A percentile compares a stretch with the other conserved stretches of the same genome.
Conservation (phyloP, 2,113 vertebrate genomes). For the Bungarus multicinctus region DNA sequence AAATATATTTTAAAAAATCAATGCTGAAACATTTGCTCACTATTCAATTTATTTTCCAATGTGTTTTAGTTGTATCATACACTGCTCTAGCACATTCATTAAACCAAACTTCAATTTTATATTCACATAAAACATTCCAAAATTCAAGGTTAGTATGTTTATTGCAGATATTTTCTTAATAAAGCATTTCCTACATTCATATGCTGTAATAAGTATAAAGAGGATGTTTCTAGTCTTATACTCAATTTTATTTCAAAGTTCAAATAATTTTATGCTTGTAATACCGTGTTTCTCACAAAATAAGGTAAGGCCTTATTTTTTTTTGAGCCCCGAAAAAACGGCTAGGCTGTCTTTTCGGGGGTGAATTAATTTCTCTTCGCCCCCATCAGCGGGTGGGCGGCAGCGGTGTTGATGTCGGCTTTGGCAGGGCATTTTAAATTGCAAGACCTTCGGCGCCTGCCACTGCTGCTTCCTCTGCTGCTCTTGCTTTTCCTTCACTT, state of each 20-base stretch:
- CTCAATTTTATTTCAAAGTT: not conserved
- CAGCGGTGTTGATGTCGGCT: no score
- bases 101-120: not conserved
- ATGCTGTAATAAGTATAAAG: not conserved
- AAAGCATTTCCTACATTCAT: not conserved
- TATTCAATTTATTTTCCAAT: not conserved
- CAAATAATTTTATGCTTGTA: not conserved
- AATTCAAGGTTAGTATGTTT: not conserved
- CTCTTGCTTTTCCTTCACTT: no score
- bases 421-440: no score
- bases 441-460: no score
- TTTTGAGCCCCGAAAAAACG: no score
- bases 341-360: no score
- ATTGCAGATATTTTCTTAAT: not conserved
- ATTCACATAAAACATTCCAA: not conserved
- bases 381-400: no score
- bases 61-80: not conserved
- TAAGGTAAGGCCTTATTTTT: no score
- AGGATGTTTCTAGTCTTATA: not conserved
- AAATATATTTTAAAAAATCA: not conserved
- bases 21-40: not conserved
- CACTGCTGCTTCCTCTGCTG: no score
- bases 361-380: no score
- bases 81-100: not conserved
- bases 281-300: no score